These are phyloP conservation scores for Callaeas wilsoni DNA, from an alignment of 2,113 vertebrate species.

Conservation along the genomic window DNA sequence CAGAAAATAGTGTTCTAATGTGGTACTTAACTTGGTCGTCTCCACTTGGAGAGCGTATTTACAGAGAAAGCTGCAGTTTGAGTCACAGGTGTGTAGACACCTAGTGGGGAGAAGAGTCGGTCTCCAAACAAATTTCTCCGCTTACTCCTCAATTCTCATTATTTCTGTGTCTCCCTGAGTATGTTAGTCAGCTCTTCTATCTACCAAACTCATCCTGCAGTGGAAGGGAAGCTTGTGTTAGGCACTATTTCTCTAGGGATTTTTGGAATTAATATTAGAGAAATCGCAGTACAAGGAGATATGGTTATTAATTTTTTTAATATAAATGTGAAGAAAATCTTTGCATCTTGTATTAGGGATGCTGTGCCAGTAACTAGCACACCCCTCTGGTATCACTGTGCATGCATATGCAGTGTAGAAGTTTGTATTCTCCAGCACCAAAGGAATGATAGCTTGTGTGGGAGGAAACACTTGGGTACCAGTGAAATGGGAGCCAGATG, in stretches of 20 bases:
- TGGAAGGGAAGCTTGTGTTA: not conserved
- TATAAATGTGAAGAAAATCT: not conserved
- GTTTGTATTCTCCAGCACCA: not conserved
- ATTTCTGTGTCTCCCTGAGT: not conserved
- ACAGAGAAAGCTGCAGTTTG: not conserved
- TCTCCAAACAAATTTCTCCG: not conserved
- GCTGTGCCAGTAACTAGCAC: not conserved
- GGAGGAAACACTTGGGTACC: not conserved
- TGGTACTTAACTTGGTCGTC: not conserved
- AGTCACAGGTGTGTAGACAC: conserved; percentile 45
- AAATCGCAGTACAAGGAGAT: not conserved
- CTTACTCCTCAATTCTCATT: not conserved
- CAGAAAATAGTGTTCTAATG: not conserved
- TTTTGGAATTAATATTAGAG: not conserved
- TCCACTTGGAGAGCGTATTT: not conserved
- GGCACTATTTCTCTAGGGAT: not conserved
- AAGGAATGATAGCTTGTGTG: not conserved
- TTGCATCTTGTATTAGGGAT: not conserved
- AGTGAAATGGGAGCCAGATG: not conserved
- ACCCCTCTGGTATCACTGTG: not conserved
- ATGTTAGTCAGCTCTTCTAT: not conserved
- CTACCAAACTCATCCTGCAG: not conserved
- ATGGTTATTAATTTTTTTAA: not conserved
- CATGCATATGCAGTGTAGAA: not conserved
- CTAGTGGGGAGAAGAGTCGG: conserved; percentile 30